Percentiles rank a stretch among this genome's conserved stretches.
phyloP scores from a whole-genome alignment of 1,140 invertebrate genomes.

The Rhysida immarginata region DNA sequence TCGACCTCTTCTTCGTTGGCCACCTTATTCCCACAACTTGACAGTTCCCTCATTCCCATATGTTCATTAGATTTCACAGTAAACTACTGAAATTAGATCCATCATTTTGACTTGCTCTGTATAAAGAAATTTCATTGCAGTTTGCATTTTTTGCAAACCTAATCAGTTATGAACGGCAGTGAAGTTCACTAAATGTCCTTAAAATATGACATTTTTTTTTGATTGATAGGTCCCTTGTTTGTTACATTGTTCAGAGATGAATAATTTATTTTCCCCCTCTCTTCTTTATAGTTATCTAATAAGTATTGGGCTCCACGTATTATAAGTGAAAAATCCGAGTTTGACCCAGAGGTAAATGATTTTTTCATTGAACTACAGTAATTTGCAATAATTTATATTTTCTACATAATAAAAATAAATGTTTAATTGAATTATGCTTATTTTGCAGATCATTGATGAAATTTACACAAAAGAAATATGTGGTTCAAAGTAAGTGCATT shows the following conservation, averaged over 20 bases:
- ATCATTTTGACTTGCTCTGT: conserved; percentile 49
- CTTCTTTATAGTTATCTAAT: conserved; percentile 24
- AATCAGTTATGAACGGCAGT: too few relatives aligned
- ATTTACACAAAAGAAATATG: conserved; percentile 30
- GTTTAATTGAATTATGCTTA: background rate
- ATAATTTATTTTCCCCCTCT: conserved; percentile 8
- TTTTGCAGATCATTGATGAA: conserved; percentile 28
- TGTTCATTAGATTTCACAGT: too few relatives aligned
- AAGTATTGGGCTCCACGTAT: conserved; percentile 27
- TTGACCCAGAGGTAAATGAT: conserved; percentile 23
- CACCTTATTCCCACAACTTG: too few relatives aligned
- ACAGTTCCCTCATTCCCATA: too few relatives aligned
- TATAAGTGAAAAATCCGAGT: conserved; percentile 19
- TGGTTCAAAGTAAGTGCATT: conserved; percentile 25
- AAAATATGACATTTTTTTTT: conserved; percentile 10
- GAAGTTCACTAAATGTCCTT: too few relatives aligned
- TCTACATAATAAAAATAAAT: background rate
- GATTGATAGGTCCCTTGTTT: background rate
- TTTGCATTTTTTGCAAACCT: conserved; percentile 5
- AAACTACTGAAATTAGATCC: too few relatives aligned
- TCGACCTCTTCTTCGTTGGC: too few relatives aligned
- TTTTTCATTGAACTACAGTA: background rate
- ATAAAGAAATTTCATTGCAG: conserved; percentile 15
- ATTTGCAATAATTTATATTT: background rate
- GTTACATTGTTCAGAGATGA: conserved; percentile 3